Base-by-base conservation (phyloP, 2,888 invertebrate species). In the Drosophila parthenogenetica region DNA sequence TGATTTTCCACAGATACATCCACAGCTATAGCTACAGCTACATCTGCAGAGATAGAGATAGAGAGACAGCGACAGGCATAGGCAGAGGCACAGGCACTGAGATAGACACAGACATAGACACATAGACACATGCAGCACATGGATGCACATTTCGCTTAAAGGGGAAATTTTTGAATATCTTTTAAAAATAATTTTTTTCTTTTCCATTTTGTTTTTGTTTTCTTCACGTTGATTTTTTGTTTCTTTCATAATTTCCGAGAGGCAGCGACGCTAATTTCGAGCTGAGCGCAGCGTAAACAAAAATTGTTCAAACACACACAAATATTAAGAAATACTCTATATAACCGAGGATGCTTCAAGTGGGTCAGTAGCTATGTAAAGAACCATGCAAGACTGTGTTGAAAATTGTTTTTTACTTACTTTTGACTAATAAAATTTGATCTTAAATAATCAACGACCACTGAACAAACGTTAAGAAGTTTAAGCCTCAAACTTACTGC, bases 121-220 rank as follows among this genome's bases (percentile, higher is more conserved):
- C 68, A 74, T 71, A 74, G 74, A 63, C 72, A 69, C 59, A 74
- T 73, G 60, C 74, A 81, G 79, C 81, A 79, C 74, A 74, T 85
- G 86, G 80, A 89, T 89, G 90, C 89, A 89, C 87, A 88, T 80
- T 81, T 79, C 35, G 77, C 71, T 61, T 75, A 77, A 76, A 77
- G 89, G 83, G 80, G 83, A 77, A 89, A 82, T 77, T 59, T 60
- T 73, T 67, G 65, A 84, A 82, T 79, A 87, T 90, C 80, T 90
- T 55, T 85, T 87, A 89, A 89, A 85, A 81, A 87, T 79, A 86
- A 73, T 84, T 83, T 64, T 46, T 22, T 48, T 58, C 40, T 32
- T 43, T 50, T 60, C 19, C 55, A 45, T 54, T 53, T 55, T 63
- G 45, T 11, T 71, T 57, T 49, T 73, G 25, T 40, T 77, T 63